Conservation (phyloP, 2,797 vertebrate species). For the Hemitrygon akajei region DNA sequence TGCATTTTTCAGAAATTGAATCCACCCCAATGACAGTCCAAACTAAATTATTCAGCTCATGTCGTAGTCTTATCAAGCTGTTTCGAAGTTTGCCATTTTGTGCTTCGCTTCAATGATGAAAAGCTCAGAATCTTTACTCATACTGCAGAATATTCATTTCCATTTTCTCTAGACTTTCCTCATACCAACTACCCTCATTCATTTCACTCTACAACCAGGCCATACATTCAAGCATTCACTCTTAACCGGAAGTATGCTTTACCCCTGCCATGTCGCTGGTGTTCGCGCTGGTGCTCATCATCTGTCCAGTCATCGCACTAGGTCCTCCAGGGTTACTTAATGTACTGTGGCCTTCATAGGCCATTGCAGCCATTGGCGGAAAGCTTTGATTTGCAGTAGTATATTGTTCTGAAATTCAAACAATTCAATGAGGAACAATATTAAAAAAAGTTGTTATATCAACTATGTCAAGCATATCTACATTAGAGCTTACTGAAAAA, state of each 20-base stretch:
- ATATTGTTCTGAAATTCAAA: constrained; percentile 67
- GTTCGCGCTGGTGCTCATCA: constrained; percentile 65
- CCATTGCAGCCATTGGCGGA: constrained; percentile 75
- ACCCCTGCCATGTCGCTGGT: constrained; percentile 81
- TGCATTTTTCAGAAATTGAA: constrained; percentile 1
- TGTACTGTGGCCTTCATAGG: constrained; percentile 85
- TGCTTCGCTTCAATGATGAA: background rate
- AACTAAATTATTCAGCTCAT: background rate
- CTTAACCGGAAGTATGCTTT: constrained; percentile 18
- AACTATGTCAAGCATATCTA: no score
- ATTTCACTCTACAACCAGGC: background rate
- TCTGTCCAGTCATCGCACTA: constrained; percentile 65
- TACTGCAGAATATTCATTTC: background rate
- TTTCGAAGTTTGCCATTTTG: background rate
- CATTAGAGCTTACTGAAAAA: no score
- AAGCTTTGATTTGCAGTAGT: constrained; percentile 83
- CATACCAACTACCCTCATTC: background rate
- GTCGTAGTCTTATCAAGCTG: background rate
- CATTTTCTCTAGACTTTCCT: background rate
- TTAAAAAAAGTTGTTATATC: no score
- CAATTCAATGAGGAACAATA: no score
- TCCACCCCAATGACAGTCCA: background rate
- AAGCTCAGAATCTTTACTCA: background rate
- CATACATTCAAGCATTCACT: constrained; percentile 40
- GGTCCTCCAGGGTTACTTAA: constrained; percentile 69